Base-by-base conservation (phyloP, 2,113 vertebrate genomes). In the Melozone crissalis region DNA sequence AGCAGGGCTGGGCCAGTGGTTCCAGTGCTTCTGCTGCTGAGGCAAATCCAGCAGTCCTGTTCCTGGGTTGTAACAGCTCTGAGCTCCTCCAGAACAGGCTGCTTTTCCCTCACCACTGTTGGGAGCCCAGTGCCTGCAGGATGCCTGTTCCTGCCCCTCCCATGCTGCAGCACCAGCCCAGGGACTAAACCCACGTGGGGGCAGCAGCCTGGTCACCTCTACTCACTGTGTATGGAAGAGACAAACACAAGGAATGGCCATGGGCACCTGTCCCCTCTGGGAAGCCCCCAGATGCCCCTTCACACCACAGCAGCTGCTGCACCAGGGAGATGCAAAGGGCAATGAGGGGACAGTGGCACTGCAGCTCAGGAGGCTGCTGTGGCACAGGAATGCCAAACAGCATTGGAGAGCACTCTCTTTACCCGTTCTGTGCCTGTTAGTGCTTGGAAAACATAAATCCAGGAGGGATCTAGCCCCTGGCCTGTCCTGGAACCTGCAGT, bases 171-270 rank as follows among this genome's bases (percentile, higher is more conserved):
- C 66, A 69, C 33, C 15, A 37, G 39, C 49, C 13, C 0, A 12
- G 35, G 24, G 52, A 22, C 37, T 43, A 3, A 27, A 27, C 19
- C 37, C 0, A 0, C 6, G 62, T 30, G 16, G 9, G n/a, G 11
- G 21, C 47, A 83, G 71, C 30, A 62, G 47, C 26, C n/a, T 41
- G 9, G 10, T 35, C 26, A 41, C 26, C 21, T 76, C 35, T 31
- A 6, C 14, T 41, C 24, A 26, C 18, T 51, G 13, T 54, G 62
- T 54, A 41, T 35, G 37, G 30, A 62, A 69, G 41, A 62, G 18
- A 69, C 54, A 75, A 68, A 68, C 17, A 35, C 17, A 35, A 90
- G 47, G 15, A 35, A 31, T 46, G 49, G 16, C 21, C 26, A 9
- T 27, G 26, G 24, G 28, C 1, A 0, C 17, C 24, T 28, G 37